Evolutionary conservation across 2,113 vertebrate genomes (phyloP), one percentile per base, ranked within the genome.

Genomic region (Oreochromis niloticus): DNA sequence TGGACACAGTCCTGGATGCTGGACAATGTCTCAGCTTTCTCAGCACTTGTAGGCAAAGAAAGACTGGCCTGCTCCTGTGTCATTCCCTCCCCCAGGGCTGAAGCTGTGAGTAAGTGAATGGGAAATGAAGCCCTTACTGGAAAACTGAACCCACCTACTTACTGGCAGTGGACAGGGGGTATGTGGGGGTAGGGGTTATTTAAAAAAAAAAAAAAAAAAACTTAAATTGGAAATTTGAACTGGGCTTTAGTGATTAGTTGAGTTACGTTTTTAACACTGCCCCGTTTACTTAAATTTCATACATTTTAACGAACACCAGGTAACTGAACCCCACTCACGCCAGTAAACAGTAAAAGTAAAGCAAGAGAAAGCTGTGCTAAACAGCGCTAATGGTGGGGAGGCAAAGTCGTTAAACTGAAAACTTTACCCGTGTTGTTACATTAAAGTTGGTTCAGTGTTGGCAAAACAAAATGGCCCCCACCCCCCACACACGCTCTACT

Each of bases 71-170:
- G 92, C 93, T 93, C 93, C 86, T 84, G 86, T 93, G 90, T 94
- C 94, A 81, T 57, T 92, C 88, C 93, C 91, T 90, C 93, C 94
- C 94, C 88, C 85, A 68, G 85, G 92, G 92, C 89, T 79, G 54
- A 85, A 88, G 56, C 63, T 59, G 34, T 14, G 66, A 61, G 41
- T 79, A 56, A 78, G 48, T 81, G 82, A 86, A 85, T 91, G 93
- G 94, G 90, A 94, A 93, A 90, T 85, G 87, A 90, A 93, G 89
- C 87, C 82, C 75, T 95, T 93, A 95, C 95, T 93, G 95, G 95
- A 92, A 95, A 93, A 95, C 82, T 59, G 79, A 89, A 85, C 55
- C 93, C 75, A 90, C 82, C 87, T 75, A 83, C 95, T 96, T 95
- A 94, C 95, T 95, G 93, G 92, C 89, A 94, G 24, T 6, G 87